Evolutionary conservation across 2,113 vertebrate genomes (phyloP), one percentile per base, ranked within the genome.

Genomic region (Coreoperca whiteheadi): DNA sequence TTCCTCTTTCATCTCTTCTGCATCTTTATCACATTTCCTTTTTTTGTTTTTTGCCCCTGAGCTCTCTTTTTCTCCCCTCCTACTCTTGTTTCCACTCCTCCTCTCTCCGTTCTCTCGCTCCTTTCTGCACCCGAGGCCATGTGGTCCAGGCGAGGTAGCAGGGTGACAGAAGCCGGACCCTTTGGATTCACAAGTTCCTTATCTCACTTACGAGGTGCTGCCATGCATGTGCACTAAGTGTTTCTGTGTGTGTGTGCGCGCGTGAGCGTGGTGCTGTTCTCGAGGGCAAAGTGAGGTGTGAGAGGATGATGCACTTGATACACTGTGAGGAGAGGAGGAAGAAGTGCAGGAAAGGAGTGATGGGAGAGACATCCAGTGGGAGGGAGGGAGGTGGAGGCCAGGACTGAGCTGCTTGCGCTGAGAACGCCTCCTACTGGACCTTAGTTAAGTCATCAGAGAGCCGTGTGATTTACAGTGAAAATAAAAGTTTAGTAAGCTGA

Each of bases 221-320:
- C 21, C 37, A 79, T 86, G 89, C 80, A 37, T 83, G 89, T 54
- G 75, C 34, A 21, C 53, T 12, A 43, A 50, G 87, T 79, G 83
- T 88, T 11, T 87, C 50, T 64, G 65, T 32, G 65, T 37, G 74
- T 23, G 50, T 25, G 87, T 63, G 88, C 53, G 87, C 64, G 89
- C 54, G 83, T 18, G 66, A 71, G 88, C 18, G 25, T 68, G 91
- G 85, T 60, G 84, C 84, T 90, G 90, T 93, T 94, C 92, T 94
- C 91, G 89, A 93, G 94, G 92, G 93, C 92, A 93, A 89, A 87
- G 89, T 25, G 89, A 93, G 88, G 94, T 94, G 94, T 89, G 91
- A 93, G 90, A 92, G 94, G 86, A 93, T 93, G 94, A 94, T 94
- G 94, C 93, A 95, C 94, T 94, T 93, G 94, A 94, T 94, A 93